Conservation (phyloP, 2,113 vertebrate genomes). For the Australoheros scitulus region DNA sequence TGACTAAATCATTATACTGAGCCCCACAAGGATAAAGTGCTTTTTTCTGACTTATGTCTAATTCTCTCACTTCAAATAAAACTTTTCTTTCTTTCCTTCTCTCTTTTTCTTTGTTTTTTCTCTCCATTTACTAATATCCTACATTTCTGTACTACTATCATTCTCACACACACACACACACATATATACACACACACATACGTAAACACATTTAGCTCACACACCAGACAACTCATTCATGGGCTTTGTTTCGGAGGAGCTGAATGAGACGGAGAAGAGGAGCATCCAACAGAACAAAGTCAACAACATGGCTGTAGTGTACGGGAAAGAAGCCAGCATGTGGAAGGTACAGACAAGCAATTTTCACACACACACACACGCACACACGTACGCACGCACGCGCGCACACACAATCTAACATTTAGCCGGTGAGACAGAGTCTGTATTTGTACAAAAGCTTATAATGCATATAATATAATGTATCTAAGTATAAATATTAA, state of each 20-base stretch:
- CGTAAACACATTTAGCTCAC: slow-evolving; percentile 83
- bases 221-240: slow-evolving; percentile 99
- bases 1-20: slow-evolving; percentile 3
- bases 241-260: slow-evolving; percentile 96
- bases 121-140: slow-evolving; percentile 4
- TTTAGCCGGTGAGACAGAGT: background rate
- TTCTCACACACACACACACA: slow-evolving; percentile 60
- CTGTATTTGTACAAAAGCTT: background rate
- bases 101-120: slow-evolving; percentile 10
- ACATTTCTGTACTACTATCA: background rate
- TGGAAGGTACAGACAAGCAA: slow-evolving; percentile 89
- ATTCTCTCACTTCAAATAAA: slow-evolving; percentile 25
- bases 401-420: background rate
- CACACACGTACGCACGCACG: no score
- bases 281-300: slow-evolving; percentile 89
- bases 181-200: slow-evolving; percentile 68
- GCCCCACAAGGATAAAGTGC: slow-evolving; percentile 14
- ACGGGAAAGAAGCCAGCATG: slow-evolving; percentile 96
- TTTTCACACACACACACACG: background rate
- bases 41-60: slow-evolving; percentile 19
- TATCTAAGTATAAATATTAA: background rate
- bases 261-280: slow-evolving; percentile 89
- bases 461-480: background rate
- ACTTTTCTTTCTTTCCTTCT: background rate
- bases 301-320: slow-evolving; percentile 95